These are phyloP conservation scores for Berghia stephanieae DNA, from an alignment of 1,140 invertebrate genomes.

Conservation along the genomic window DNA sequence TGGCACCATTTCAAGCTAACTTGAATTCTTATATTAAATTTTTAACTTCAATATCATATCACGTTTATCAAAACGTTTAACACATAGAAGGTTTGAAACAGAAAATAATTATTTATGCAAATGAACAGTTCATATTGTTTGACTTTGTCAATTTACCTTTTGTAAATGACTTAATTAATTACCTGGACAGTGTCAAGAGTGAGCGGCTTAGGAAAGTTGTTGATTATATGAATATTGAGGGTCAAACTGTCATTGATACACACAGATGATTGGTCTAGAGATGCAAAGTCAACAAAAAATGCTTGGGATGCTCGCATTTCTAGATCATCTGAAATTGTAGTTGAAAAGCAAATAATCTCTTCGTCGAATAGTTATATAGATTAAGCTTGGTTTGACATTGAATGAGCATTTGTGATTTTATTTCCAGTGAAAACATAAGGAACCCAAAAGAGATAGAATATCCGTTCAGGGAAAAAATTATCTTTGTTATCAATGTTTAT, in stretches of 20 bases:
- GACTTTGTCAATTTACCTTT: too few species aligned
- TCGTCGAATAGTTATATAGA: too few species aligned
- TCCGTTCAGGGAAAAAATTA: too few species aligned
- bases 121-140: too few species aligned
- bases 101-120: neutral
- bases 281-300: conserved; percentile 13
- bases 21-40: neutral
- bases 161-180: too few species aligned
- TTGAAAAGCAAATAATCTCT: too few species aligned
- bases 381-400: too few species aligned
- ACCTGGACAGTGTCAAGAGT: conserved; percentile 33
- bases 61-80: neutral
- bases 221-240: conserved; percentile 71
- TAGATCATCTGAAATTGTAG: conserved; percentile 36
- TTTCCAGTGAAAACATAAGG: too few species aligned
- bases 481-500: too few species aligned
- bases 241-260: conserved; percentile 72
- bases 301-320: conserved; percentile 31
- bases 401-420: too few species aligned
- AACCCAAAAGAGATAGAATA: too few species aligned
- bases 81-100: neutral
- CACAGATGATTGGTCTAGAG: conserved; percentile 41
- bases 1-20: neutral
- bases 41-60: neutral
- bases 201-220: conserved; percentile 68